Percentiles rank a stretch among this genome's conserved stretches.
phyloP scores from a whole-genome alignment of 1,140 invertebrate species.

The Arion vulgaris region DNA sequence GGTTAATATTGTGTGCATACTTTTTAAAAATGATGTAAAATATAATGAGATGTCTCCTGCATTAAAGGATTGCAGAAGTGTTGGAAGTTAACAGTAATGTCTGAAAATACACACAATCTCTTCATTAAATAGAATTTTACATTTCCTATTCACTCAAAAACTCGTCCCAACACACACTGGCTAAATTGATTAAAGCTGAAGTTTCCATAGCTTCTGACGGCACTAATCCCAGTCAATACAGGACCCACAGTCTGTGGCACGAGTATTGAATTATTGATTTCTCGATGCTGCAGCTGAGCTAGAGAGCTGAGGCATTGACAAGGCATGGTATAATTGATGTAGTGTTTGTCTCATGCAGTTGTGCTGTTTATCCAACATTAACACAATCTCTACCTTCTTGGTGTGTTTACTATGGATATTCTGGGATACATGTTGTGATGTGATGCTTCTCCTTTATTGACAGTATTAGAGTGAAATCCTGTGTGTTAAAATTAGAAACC shows the following conservation, averaged over 20 bases:
- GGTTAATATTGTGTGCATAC: no score
- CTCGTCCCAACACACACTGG: neutral
- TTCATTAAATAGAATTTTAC: no score
- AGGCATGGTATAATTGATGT: neutral
- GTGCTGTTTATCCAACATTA: neutral
- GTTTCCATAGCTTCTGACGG: neutral
- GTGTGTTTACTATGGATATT: neutral
- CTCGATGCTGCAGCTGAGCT: neutral
- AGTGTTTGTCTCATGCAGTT: neutral
- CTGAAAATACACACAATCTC: no score
- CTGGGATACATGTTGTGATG: neutral
- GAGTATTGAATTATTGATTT: conserved; percentile 32
- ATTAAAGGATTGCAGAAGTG: no score
- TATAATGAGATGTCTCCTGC: no score
- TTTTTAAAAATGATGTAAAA: no score
- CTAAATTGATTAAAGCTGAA: neutral
- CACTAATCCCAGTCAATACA: neutral
- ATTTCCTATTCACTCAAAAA: no score
- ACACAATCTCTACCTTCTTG: neutral
- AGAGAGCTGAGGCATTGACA: neutral
- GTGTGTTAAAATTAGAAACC: neutral
- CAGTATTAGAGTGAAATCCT: neutral
- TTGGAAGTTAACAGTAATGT: no score
- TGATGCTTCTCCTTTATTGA: neutral
- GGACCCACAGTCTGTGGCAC: neutral